Base-by-base conservation (phyloP, 2,888 invertebrate species). In the Rhagium mordax region DNA sequence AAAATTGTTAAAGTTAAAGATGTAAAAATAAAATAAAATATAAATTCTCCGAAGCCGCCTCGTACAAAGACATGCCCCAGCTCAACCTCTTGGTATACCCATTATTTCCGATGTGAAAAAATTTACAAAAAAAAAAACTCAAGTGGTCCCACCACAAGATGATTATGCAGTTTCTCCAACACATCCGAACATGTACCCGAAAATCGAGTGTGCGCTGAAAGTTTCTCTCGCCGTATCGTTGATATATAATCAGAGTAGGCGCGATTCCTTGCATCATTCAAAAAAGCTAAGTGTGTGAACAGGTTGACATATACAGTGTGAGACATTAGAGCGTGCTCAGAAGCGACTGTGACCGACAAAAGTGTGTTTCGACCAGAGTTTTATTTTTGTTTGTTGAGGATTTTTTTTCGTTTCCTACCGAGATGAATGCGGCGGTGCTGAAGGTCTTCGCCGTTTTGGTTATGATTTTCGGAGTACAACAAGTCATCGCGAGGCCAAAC, bases 401-500 rank as follows among this genome's bases (percentile, higher is more conserved):
- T 3, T 57, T 59, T 55, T n/a, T 29, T 29, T 10, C 13, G 15
- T 16, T 41, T 8, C n/a, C 16, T n/a, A 57, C 3, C 16, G 66
- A 65, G 33, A 78, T 80, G 79, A 77, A 76, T 8, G 59, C 71
- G n/a, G 62, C 64, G 13, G 62, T 76, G 20, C 15, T 79, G 65
- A 77, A 74, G 16, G 57, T 76, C 49, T 65, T 79, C 13, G 72
- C 73, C 7, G 53, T 80, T 20, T 16, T 80, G 24, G 57, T 80
- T 10, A 67, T 80, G 64, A 60, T 78, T 72, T 74, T 77, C 57
- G 78, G 77, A 18, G 71, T 80, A 41, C 78, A 79, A 41, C 76
- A 77, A 48, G 78, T 77, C 16, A 60, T 77, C 16, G 81, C 80
- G 15, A 77, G 77, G 53, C 79, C 81, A 8, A 77, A 76, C 53